Evolutionary conservation across 2,113 vertebrate genomes (phyloP).

Genomic region (Protomyctophum bolini): DNA sequence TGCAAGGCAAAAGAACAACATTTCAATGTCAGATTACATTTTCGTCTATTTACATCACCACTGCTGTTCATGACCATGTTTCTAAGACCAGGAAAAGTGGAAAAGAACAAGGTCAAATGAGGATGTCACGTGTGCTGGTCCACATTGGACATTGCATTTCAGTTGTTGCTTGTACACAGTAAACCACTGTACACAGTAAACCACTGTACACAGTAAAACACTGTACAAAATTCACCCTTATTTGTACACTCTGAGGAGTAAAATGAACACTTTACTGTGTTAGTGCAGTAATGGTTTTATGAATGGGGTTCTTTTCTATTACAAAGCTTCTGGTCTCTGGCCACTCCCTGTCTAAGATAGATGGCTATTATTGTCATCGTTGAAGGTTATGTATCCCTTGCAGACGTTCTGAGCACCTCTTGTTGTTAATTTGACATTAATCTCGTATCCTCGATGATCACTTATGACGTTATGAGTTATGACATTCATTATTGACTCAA

Average conservation of each 20-base stretch:
- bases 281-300: slow-evolving; percentile 29
- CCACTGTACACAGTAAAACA: too few species aligned
- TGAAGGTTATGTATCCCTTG: background rate
- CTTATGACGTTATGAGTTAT: too few species aligned
- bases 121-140: slow-evolving; percentile 13
- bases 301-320: slow-evolving; percentile 18
- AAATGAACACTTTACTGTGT: too few species aligned
- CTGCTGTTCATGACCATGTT: background rate
- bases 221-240: too few species aligned
- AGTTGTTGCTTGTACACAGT: background rate
- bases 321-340: background rate
- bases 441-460: background rate
- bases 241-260: too few species aligned
- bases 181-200: too few species aligned
- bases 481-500: background rate
- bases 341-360: background rate
- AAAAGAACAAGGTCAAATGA: background rate
- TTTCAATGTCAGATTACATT: background rate
- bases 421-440: background rate
- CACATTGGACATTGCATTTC: background rate
- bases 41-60: background rate
- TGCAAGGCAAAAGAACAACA: background rate
- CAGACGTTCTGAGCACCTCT: background rate
- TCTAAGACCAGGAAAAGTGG: background rate
- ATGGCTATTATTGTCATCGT: background rate